phyloP scores from a whole-genome alignment of 2,113 vertebrate species.

The Corythoichthys intestinalis region DNA sequence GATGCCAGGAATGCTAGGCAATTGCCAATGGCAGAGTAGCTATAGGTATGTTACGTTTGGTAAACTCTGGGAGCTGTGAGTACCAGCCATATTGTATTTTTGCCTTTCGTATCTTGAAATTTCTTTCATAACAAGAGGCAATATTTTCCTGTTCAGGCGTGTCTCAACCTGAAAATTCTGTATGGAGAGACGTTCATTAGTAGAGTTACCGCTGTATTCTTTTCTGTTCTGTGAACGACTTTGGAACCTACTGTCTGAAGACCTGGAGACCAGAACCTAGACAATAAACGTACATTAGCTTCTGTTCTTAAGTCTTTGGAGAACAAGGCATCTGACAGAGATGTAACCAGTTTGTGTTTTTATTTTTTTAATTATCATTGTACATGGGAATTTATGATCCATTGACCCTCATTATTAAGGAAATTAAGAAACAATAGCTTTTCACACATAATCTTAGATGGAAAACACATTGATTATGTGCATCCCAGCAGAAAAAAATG shows the following conservation, averaged over 20 bases:
- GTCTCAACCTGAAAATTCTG: no score
- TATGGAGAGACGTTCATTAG: no score
- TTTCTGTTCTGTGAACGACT: slow-evolving; percentile 46
- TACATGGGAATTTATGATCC: slow-evolving; percentile 1
- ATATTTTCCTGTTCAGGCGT: no score
- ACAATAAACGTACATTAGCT: slow-evolving; percentile 56
- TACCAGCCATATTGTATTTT: no score
- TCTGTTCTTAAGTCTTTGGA: slow-evolving; percentile 32
- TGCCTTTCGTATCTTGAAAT: no score
- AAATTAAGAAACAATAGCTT: neutral
- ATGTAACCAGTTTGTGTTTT: neutral
- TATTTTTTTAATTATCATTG: neutral
- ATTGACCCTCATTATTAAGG: neutral
- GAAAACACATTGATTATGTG: no score
- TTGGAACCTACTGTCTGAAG: slow-evolving; percentile 64
- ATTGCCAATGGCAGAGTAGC: no score
- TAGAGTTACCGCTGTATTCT: no score
- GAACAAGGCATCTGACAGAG: slow-evolving; percentile 2
- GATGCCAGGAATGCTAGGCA: no score
- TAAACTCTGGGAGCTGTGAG: no score
- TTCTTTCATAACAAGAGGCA: no score
- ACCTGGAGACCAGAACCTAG: slow-evolving; percentile 62
- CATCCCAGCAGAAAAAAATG: neutral
- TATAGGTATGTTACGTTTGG: no score
- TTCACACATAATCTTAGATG: neutral